Evolutionary conservation across 2,888 invertebrate species (phyloP).

Genomic region (Tinea trinotella): DNA sequence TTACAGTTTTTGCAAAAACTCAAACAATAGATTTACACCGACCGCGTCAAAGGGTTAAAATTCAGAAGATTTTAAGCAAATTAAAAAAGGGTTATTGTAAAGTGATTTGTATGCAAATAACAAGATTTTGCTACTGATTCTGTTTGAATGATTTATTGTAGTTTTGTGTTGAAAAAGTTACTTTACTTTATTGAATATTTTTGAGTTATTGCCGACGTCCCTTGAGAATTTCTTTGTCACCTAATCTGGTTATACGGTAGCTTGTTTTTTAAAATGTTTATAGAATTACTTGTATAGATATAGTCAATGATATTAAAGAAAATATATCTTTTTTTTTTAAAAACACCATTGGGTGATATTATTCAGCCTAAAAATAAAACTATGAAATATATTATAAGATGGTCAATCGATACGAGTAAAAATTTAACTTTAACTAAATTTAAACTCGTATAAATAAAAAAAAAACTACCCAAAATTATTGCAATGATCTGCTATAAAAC

Average conservation of each 20-base stretch:
- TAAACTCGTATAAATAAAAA: too few relatives aligned
- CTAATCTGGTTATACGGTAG: constrained; percentile 27
- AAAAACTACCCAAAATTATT: too few relatives aligned
- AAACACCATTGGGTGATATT: too few relatives aligned
- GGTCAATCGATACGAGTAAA: too few relatives aligned
- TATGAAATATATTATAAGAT: too few relatives aligned
- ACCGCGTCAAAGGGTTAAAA: constrained; percentile 54
- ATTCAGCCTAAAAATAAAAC: too few relatives aligned
- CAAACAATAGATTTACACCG: constrained; percentile 33
- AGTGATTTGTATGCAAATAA: constrained; percentile 65
- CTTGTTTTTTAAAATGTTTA: constrained; percentile 3
- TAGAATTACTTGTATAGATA: too few relatives aligned
- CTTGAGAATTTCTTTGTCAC: constrained; percentile 35
- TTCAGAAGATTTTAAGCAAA: constrained; percentile 36
- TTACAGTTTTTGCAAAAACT: constrained; percentile 26
- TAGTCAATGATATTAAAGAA: too few relatives aligned
- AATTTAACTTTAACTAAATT: too few relatives aligned
- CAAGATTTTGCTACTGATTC: constrained; percentile 62
- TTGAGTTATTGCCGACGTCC: constrained; percentile 33
- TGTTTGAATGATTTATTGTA: constrained; percentile 43
- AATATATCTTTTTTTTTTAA: too few relatives aligned
- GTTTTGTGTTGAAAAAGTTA: constrained; percentile 27
- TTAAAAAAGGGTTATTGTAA: constrained; percentile 49
- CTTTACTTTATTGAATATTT: constrained; percentile 27
- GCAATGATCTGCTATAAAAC: too few relatives aligned